A percentile compares a stretch with the other conserved stretches of the same genome.
Evolutionary conservation across 2,888 invertebrate genomes (phyloP).

Genomic region (Catocala sponsa): DNA sequence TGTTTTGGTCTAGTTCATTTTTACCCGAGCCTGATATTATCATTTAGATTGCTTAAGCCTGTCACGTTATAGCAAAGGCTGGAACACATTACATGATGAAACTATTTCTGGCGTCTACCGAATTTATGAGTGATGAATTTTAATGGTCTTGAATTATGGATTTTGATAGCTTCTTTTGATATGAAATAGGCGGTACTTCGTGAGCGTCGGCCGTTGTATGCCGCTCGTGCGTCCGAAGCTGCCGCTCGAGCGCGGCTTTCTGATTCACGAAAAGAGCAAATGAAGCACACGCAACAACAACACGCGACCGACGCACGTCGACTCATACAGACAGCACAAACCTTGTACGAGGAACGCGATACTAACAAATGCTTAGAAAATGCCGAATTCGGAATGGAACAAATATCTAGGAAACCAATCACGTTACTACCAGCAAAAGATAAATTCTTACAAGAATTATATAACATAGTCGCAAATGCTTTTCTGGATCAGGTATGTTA

Average conservation of each 20-base stretch:
- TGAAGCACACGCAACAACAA: constrained; percentile 69
- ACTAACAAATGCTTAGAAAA: constrained; percentile 75
- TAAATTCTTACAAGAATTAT: constrained; percentile 71
- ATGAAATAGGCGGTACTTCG: constrained; percentile 70
- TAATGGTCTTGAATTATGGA: constrained; percentile 19
- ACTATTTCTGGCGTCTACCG: too few species aligned
- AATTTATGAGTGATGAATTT: too few species aligned
- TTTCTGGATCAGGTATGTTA: constrained; percentile 77
- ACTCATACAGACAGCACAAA: constrained; percentile 64
- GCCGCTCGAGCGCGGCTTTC: constrained; percentile 70
- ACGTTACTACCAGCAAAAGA: constrained; percentile 76
- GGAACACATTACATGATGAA: too few species aligned
- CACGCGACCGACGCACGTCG: constrained; percentile 72
- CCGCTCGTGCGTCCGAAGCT: constrained; percentile 70
- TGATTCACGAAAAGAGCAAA: constrained; percentile 67
- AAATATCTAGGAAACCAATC: constrained; percentile 71
- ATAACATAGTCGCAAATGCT: constrained; percentile 73
- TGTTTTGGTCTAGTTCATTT: too few species aligned
- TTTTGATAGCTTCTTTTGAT: constrained; percentile 26
- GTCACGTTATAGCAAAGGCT: too few species aligned
- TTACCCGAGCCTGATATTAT: too few species aligned
- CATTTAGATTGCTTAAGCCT: too few species aligned
- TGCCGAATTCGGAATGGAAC: constrained; percentile 79
- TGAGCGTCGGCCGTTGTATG: constrained; percentile 77
- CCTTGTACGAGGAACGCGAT: constrained; percentile 65